Evolutionary conservation across 2,888 invertebrate species (phyloP).

Genomic region (Apantesis nais): DNA sequence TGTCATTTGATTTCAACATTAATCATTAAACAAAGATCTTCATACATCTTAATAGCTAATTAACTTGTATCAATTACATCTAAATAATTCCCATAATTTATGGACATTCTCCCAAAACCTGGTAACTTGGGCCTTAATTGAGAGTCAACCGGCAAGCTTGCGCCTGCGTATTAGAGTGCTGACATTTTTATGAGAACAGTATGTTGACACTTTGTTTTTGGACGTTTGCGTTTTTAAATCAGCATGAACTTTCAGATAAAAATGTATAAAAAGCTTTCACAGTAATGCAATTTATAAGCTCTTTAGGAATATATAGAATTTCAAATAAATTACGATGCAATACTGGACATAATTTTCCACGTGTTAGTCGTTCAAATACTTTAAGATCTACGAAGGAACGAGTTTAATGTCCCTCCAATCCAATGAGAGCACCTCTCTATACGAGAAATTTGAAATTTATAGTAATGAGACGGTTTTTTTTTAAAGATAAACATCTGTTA

Average conservation of each 20-base stretch:
- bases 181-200: slow-evolving; percentile 47
- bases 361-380: no score
- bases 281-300: not conserved
- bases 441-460: no score
- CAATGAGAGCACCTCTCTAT: no score
- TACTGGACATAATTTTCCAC: not conserved
- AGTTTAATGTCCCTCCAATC: no score
- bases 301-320: not conserved
- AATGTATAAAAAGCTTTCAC: slow-evolving; percentile 13
- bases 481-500: no score
- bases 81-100: slow-evolving; percentile 9
- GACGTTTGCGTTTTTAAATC: slow-evolving; percentile 29
- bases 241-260: slow-evolving; percentile 16
- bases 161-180: slow-evolving; percentile 44
- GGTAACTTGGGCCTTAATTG: slow-evolving; percentile 42
- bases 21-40: not conserved
- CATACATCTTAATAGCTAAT: not conserved
- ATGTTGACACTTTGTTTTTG: slow-evolving; percentile 51
- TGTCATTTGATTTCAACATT: not conserved
- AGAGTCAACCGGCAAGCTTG: slow-evolving; percentile 43
- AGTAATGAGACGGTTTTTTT: no score
- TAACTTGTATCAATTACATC: not conserved
- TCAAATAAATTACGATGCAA: not conserved
- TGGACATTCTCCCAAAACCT: slow-evolving; percentile 26
- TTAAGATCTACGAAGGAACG: no score